Percentiles rank a stretch among this genome's conserved stretches.
phyloP scores from a whole-genome alignment of 2,888 invertebrate species.

The Polietes domitor region DNA sequence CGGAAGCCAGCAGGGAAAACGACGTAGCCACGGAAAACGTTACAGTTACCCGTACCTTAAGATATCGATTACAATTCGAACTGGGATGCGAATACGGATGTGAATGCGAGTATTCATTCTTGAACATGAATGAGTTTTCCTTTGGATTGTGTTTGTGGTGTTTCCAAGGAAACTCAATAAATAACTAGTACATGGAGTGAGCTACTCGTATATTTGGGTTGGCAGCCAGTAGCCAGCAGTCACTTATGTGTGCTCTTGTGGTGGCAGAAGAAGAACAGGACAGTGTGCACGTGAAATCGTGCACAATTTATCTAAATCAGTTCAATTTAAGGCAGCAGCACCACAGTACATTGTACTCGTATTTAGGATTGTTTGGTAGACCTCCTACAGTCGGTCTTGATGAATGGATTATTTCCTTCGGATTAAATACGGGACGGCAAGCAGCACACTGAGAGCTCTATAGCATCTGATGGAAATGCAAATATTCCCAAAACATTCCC shows the following conservation, averaged over 20 bases:
- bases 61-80: slow-evolving; percentile 16
- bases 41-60: slow-evolving; percentile 14
- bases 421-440: no score
- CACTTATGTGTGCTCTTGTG: neutral
- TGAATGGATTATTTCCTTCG: no score
- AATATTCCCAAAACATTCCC: no score
- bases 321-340: slow-evolving; percentile 67
- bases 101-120: neutral
- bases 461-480: no score
- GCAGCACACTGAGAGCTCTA: no score
- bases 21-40: neutral
- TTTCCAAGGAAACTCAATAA: slow-evolving; percentile 33
- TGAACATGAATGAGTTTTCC: slow-evolving; percentile 19
- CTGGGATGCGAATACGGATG: slow-evolving; percentile 11
- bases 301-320: slow-evolving; percentile 68
- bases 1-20: neutral
- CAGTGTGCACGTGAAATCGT: slow-evolving; percentile 67
- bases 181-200: slow-evolving; percentile 25
- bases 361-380: neutral
- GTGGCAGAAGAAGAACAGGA: slow-evolving; percentile 40
- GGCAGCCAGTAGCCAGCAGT: neutral
- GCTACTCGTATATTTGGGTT: slow-evolving; percentile 28
- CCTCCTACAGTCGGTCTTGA: no score
- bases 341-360: slow-evolving; percentile 42
- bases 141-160: neutral